Evolutionary conservation across 2,888 invertebrate genomes (phyloP).

Genomic region (Branchinecta sandiegonensis): DNA sequence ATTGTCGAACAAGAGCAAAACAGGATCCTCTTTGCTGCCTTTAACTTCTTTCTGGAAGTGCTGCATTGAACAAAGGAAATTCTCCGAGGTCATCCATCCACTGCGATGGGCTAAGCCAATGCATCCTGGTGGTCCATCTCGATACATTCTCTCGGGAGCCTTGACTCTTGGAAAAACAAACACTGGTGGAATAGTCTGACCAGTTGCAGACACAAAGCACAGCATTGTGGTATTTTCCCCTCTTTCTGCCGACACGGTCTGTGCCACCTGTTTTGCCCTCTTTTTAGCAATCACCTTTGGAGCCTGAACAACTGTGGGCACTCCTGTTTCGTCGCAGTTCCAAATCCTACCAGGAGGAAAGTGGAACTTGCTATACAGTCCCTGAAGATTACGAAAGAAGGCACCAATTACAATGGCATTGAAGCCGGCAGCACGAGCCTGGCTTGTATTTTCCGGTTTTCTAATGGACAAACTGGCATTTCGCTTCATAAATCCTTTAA

Average conservation of each 20-base stretch:
- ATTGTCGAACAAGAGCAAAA: conserved; percentile 30
- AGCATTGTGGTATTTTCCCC: conserved; percentile 21
- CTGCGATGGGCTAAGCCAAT: conserved; percentile 24
- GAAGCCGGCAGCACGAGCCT: no score
- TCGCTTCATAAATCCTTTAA: no score
- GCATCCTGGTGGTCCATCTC: conserved; percentile 24
- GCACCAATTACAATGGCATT: no score
- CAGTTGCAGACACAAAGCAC: conserved; percentile 19
- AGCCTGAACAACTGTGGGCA: conserved; percentile 19
- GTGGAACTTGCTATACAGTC: neutral
- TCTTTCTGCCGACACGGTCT: conserved; percentile 20
- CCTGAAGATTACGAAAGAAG: no score
- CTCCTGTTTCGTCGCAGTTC: conserved; percentile 19
- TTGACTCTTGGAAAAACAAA: conserved; percentile 20
- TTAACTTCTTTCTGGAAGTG: conserved; percentile 29
- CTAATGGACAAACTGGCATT: no score
- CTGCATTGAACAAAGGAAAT: conserved; percentile 29
- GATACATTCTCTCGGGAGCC: conserved; percentile 18
- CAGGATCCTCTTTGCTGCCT: conserved; percentile 26
- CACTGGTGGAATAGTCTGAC: conserved; percentile 17
- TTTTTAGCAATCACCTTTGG: conserved; percentile 18
- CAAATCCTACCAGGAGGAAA: conserved; percentile 18
- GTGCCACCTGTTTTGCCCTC: conserved; percentile 17
- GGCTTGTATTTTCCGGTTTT: no score
- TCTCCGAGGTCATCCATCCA: conserved; percentile 29